A percentile compares a stretch with the other conserved stretches of the same genome.
phyloP scores from a whole-genome alignment of 2,888 invertebrate species.

The Thymelicus lineola region DNA sequence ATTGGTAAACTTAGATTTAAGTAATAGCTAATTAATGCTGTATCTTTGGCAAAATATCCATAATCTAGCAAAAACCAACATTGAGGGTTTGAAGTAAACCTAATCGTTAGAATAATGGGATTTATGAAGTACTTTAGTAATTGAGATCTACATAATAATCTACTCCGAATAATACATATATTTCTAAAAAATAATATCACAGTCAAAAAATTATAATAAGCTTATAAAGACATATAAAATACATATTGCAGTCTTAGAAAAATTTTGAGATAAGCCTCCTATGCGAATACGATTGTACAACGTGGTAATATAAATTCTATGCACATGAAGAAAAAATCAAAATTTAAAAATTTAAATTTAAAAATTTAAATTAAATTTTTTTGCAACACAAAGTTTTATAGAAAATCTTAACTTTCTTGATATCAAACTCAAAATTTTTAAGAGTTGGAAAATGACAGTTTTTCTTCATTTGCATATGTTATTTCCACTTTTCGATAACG shows the following conservation, averaged over 20 bases:
- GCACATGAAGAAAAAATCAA: constrained; percentile 25
- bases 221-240: constrained; percentile 54
- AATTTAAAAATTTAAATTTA: too few relatives aligned
- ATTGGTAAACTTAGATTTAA: neutral
- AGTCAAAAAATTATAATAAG: constrained; percentile 65
- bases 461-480: constrained; percentile 15
- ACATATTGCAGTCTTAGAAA: constrained; percentile 68
- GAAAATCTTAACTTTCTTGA: too few relatives aligned
- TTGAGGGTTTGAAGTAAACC: neutral
- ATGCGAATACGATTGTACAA: constrained; percentile 30
- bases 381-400: too few relatives aligned
- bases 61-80: constrained; percentile 6
- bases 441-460: neutral
- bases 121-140: neutral
- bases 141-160: neutral
- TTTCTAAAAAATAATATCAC: constrained; percentile 69
- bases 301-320: constrained; percentile 37
- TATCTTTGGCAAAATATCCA: constrained; percentile 10
- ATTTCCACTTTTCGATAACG: constrained; percentile 5
- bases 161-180: constrained; percentile 2
- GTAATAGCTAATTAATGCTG: constrained; percentile 1
- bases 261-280: constrained; percentile 48
- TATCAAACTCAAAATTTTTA: neutral
- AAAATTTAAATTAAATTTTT: too few relatives aligned
- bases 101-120: neutral